Percentiles rank a stretch among this genome's conserved stretches.
Evolutionary conservation across 2,113 vertebrate genomes (phyloP).

Genomic region (Pimephales promelas): DNA sequence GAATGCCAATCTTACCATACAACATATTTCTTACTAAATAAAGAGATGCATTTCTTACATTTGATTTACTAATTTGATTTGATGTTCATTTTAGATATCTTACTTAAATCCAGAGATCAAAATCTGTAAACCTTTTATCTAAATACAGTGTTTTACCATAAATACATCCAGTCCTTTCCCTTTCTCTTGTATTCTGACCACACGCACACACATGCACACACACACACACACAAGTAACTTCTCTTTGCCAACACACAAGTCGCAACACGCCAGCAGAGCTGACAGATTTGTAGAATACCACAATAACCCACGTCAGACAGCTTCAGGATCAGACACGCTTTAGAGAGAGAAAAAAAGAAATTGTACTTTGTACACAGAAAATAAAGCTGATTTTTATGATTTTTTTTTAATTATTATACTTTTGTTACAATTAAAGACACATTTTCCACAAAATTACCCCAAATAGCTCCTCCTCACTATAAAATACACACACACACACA

Average conservation of each 20-base stretch:
- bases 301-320: not conserved
- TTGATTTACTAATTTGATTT: not conserved
- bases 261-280: slow-evolving; percentile 12
- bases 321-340: slow-evolving; percentile 24
- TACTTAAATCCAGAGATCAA: not conserved
- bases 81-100: not conserved
- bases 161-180: not conserved
- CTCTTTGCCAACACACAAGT: slow-evolving; percentile 30
- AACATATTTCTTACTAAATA: not conserved
- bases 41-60: not conserved
- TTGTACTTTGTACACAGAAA: not conserved
- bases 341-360: not conserved
- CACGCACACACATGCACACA: not conserved
- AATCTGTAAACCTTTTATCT: not conserved
- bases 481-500: too few relatives aligned
- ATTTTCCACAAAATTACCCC: not conserved
- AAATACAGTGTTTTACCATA: not conserved
- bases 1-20: not conserved
- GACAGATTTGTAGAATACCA: slow-evolving; percentile 30
- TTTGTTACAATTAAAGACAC: not conserved
- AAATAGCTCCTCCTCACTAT: not conserved
- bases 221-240: not conserved
- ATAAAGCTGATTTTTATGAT: not conserved
- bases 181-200: not conserved
- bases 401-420: not conserved